Base-by-base conservation (phyloP, 2,888 invertebrate genomes). In the Chrysomela aeneicollis region DNA sequence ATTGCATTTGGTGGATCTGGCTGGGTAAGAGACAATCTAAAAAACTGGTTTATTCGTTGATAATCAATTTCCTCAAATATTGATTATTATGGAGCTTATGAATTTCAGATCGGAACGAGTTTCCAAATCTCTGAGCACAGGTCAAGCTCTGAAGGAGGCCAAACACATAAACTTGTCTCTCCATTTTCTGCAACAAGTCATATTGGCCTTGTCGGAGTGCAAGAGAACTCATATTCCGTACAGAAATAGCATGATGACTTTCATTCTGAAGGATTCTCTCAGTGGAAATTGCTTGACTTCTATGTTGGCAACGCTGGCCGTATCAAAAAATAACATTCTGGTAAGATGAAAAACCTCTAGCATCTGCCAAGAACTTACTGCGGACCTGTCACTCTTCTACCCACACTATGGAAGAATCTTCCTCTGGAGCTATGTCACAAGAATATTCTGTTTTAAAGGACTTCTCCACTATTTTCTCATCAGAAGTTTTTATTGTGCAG, bases 141-240 rank as follows among this genome's bases (percentile, higher is more conserved):
- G 85, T 30, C 79, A 81, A 52, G 79, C 82, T 32, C 74, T 86
- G 53, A 81, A 78, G 49, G 86, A 87, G 75, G 86, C 86, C 6
- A 84, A 85, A 71, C 82, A 85, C 73, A 87, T 87, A 69, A 87
- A 87, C 74, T 78, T 86, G 63, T 86, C 86, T 18, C 78, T 86
- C 53, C 86, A 86, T 78, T 86, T 84, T 78, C 74, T 87, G 71
- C 86, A 87, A 74, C 86, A 86, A 78, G 86, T 84, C 0, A 83
- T 83, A 32, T 73, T 81, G 18, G 82, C 84, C 1, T 69, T 84
- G 50, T 81, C 82, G 1, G 80, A 83, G 63, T 68, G 77, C 3
- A 78, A 76, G 64, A 75, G 81, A 54, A 60, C 66, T 6, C 84
- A 85, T 67, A 79, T 85, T 17, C 82, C 84, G 10, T 85, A 82